Evolutionary conservation across 2,888 invertebrate genomes (phyloP).

Genomic region (Stegophylla sp.): DNA sequence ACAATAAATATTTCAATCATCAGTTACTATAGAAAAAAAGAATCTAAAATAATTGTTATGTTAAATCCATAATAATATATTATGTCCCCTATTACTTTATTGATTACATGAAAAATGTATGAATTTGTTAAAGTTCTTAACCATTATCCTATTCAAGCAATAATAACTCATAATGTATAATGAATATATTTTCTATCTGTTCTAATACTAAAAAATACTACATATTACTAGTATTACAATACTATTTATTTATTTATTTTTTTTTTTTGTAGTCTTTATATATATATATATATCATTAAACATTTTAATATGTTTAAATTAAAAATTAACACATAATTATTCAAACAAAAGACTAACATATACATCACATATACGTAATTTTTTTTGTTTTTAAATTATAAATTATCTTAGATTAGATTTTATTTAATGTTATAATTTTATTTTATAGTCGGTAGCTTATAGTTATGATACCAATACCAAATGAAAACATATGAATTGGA

Average conservation of each 20-base stretch:
- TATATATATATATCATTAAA: no score
- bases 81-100: no score
- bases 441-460: background rate
- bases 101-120: background rate
- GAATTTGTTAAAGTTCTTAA: background rate
- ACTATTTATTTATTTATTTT: no score
- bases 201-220: background rate
- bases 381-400: background rate
- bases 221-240: no score
- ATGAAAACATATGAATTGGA: constrained; percentile 10
- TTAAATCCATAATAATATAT: no score
- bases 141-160: background rate
- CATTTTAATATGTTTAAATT: background rate
- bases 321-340: background rate
- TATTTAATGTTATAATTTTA: constrained; percentile 11
- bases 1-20: constrained; percentile 38
- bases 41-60: no score
- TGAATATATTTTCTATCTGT: background rate
- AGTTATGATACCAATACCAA: constrained; percentile 2
- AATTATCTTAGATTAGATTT: background rate
- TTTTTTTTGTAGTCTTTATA: no score
- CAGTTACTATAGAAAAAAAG: background rate
- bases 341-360: background rate
- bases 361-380: background rate
- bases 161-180: background rate